These are phyloP conservation scores for Beris chalybata DNA, from an alignment of 2,888 invertebrate species.

Conservation along the genomic window DNA sequence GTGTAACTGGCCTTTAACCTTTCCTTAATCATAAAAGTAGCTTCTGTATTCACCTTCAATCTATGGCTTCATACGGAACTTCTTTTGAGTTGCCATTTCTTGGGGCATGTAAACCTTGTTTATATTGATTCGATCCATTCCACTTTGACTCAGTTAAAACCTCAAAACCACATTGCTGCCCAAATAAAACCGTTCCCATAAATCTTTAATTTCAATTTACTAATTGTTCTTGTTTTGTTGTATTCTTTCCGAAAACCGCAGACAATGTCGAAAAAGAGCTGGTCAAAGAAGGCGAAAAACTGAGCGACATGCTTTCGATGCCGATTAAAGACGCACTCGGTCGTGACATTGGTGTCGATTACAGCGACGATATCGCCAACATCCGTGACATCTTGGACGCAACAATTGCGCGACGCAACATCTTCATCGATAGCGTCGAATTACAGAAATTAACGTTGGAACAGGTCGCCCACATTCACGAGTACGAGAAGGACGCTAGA, in stretches of 20 bases:
- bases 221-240: conserved; percentile 1
- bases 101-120: background rate
- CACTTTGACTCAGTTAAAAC: background rate
- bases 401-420: conserved; percentile 69
- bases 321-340: conserved; percentile 78
- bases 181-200: conserved; percentile 6
- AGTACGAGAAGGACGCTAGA: conserved; percentile 74
- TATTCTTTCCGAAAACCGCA: conserved; percentile 46
- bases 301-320: conserved; percentile 75
- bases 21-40: too few species aligned
- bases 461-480: conserved; percentile 73
- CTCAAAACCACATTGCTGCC: conserved; percentile 1
- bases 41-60: too few species aligned
- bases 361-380: conserved; percentile 71
- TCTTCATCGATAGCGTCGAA: conserved; percentile 74
- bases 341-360: conserved; percentile 69
- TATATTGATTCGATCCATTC: too few species aligned
- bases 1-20: too few species aligned
- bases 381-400: conserved; percentile 71
- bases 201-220: background rate
- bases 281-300: conserved; percentile 73
- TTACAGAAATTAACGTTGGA: conserved; percentile 75
- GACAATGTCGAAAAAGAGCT: conserved; percentile 69
- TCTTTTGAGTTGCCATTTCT: background rate
- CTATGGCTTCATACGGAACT: too few species aligned